Conservation (phyloP, 35 echinoderm and acorn worm species). For the Patiria miniata region DNA sequence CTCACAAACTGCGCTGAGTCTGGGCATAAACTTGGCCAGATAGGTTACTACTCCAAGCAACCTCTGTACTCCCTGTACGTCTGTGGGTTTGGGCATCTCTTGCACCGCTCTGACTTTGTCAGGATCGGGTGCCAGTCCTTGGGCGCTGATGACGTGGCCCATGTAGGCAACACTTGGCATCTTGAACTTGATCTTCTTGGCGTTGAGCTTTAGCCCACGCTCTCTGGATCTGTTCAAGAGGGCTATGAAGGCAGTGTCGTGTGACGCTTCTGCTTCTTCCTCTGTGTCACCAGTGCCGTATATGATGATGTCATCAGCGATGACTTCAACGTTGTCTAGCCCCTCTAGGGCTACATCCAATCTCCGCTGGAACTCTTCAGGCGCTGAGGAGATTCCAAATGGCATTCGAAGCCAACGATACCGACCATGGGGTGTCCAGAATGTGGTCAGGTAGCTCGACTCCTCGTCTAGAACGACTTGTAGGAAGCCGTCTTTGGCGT, state of each 20-base stretch:
- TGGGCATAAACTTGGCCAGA: conserved; percentile 56
- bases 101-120: no score
- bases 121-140: no score
- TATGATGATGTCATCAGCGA: conserved; percentile 33
- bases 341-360: conserved; percentile 24
- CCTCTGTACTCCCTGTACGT: conserved; percentile 51
- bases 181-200: conserved; percentile 62
- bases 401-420: conserved; percentile 23
- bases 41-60: conserved; percentile 25
- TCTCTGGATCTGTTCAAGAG: background rate
- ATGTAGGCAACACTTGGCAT: background rate
- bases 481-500: conserved; percentile 25
- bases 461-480: conserved; percentile 28
- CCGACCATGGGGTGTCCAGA: conserved; percentile 26
- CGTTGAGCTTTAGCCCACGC: conserved; percentile 55
- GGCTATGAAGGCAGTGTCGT: conserved; percentile 1
- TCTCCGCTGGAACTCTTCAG: conserved; percentile 38
- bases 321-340: background rate
- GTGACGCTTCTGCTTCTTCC: conserved; percentile 36
- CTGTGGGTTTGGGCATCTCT: conserved; percentile 3
- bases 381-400: conserved; percentile 34
- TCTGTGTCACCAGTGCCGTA: conserved; percentile 41
- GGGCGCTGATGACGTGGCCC: no score
- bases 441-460: conserved; percentile 40
- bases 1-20: conserved; percentile 14